Percentiles rank a stretch among this genome's conserved stretches.
These are phyloP conservation scores for Cryptus viduatorius DNA, from an alignment of 2,888 invertebrate genomes.

Conservation along the genomic window DNA sequence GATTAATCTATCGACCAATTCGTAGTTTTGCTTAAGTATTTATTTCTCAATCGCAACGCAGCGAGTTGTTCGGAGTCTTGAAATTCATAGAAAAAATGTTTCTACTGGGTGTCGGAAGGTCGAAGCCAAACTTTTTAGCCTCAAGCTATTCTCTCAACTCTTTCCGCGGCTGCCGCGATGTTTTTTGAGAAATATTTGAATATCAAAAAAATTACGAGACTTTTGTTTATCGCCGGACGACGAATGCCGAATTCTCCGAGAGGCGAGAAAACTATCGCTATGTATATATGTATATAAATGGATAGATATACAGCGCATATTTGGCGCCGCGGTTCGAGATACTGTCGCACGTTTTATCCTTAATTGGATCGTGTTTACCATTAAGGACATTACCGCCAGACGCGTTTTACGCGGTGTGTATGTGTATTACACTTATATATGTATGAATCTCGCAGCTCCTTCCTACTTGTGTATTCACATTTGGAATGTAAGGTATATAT, in stretches of 20 bases:
- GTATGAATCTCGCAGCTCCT: constrained; percentile 23
- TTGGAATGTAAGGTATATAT: constrained; percentile 8
- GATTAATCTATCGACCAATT: not conserved
- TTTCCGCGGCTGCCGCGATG: not conserved
- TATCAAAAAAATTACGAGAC: too few species aligned
- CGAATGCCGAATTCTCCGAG: too few species aligned
- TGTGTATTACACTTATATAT: not conserved
- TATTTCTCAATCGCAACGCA: constrained; percentile 50
- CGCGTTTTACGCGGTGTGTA: not conserved
- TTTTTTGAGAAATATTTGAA: not conserved
- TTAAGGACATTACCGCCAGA: constrained; percentile 56
- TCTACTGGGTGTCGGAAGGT: constrained; percentile 4
- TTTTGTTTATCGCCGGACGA: too few species aligned
- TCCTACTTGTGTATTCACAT: constrained; percentile 24
- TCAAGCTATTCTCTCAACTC: not conserved
- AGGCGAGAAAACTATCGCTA: not conserved
- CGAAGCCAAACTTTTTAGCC: constrained; percentile 8
- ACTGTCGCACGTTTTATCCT: constrained; percentile 70
- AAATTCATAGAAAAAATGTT: not conserved
- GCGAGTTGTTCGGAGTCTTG: not conserved
- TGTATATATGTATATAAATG: not conserved
- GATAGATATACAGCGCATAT: constrained; percentile 30
- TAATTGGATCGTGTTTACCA: constrained; percentile 75
- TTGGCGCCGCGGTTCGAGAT: constrained; percentile 57
- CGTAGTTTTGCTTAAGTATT: constrained; percentile 36